Evolutionary conservation across 2,113 vertebrate species (phyloP).

Genomic region (Amia ocellicauda): DNA sequence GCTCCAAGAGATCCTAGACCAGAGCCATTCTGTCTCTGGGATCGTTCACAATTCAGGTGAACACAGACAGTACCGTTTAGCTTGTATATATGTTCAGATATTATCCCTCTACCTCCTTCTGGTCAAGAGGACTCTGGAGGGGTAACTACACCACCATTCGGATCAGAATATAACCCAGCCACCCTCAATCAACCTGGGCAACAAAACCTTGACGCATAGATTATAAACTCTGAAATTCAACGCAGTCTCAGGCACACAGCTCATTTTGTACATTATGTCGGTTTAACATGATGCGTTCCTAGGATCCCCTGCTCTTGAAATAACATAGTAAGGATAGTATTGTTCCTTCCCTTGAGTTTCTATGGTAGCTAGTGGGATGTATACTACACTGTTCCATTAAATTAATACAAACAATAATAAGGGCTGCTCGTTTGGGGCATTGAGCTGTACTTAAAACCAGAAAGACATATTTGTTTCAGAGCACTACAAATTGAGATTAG

Average conservation of each 20-base stretch:
- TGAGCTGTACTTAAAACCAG: constrained; percentile 53
- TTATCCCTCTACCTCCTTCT: too few relatives aligned
- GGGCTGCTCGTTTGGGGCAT: constrained; percentile 35
- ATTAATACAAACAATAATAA: background rate
- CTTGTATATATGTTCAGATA: too few relatives aligned
- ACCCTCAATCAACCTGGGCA: too few relatives aligned
- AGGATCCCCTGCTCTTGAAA: constrained; percentile 67
- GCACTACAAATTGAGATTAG: constrained; percentile 59
- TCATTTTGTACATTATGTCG: constrained; percentile 64
- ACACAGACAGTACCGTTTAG: too few relatives aligned
- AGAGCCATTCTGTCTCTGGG: too few relatives aligned
- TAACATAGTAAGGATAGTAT: constrained; percentile 56
- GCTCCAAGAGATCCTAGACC: too few relatives aligned
- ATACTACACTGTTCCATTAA: constrained; percentile 2
- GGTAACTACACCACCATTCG: too few relatives aligned
- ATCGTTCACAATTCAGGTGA: too few relatives aligned
- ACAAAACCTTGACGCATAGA: too few relatives aligned
- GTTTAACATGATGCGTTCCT: constrained; percentile 63
- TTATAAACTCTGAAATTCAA: constrained; percentile 47
- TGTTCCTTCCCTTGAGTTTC: constrained; percentile 63
- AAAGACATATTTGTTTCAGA: constrained; percentile 34
- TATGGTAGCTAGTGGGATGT: constrained; percentile 31
- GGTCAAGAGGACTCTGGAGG: too few relatives aligned
- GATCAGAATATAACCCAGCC: too few relatives aligned
- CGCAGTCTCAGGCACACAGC: too few relatives aligned